A percentile compares a stretch with the other conserved stretches of the same genome.
Evolutionary conservation across 2,113 vertebrate genomes (phyloP).

Genomic region (Pachycephala philippinensis): DNA sequence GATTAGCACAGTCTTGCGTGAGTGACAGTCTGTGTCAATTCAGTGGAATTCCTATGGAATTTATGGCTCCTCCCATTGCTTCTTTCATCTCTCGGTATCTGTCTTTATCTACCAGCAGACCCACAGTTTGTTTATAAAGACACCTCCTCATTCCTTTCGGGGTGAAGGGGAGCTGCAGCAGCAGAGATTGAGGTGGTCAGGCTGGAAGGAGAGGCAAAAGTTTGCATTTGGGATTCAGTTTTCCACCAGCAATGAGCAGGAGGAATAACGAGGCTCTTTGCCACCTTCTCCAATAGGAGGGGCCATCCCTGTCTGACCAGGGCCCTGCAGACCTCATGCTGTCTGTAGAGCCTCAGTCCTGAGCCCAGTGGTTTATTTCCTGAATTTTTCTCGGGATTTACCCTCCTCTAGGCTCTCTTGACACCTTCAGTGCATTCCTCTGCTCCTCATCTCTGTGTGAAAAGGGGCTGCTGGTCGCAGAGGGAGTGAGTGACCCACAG

Average conservation of each 20-base stretch:
- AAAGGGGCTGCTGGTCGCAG: fast-evolving
- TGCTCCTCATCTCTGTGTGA: background rate
- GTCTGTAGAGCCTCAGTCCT: background rate
- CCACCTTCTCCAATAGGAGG: background rate
- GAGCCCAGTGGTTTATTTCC: background rate
- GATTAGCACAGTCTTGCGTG: no score
- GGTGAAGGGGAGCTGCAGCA: background rate
- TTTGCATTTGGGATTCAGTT: background rate
- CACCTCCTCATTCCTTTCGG: no score
- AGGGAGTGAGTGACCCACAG: background rate
- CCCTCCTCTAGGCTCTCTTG: no score
- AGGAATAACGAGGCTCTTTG: background rate
- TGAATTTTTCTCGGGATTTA: background rate
- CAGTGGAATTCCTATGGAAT: no score
- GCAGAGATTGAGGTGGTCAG: fast-evolving
- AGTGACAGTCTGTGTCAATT: no score
- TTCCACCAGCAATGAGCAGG: background rate
- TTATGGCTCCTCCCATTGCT: no score
- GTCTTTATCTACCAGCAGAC: no score
- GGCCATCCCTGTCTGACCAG: background rate
- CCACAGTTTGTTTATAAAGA: no score
- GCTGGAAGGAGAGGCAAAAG: background rate
- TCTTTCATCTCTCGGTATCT: no score
- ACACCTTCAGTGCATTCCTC: background rate
- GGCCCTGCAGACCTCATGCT: background rate